Evolutionary conservation across 2,797 vertebrate species (phyloP).

Genomic region (Dendrocincla tyrannina): DNA sequence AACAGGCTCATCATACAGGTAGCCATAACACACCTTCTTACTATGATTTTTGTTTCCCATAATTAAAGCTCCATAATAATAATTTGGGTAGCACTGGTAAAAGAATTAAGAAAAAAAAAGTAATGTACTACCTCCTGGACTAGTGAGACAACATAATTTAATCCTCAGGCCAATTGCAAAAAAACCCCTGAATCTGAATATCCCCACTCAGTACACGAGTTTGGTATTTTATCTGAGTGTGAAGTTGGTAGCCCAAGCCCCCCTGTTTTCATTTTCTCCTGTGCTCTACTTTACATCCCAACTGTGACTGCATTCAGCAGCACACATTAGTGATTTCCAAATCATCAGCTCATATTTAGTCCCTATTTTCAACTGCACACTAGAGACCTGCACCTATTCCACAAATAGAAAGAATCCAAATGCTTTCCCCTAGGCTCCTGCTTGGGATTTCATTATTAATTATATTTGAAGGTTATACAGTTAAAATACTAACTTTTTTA

Average conservation of each 20-base stretch:
- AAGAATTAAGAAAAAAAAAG: neutral
- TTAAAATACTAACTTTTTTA: slow-evolving; percentile 75
- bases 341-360: slow-evolving; percentile 58
- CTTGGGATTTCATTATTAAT: slow-evolving; percentile 75
- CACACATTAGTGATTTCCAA: slow-evolving; percentile 40
- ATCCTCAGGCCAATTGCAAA: neutral
- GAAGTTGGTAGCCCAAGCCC: neutral
- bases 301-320: neutral
- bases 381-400: slow-evolving; percentile 66
- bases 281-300: slow-evolving; percentile 56
- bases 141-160: neutral
- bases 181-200: neutral
- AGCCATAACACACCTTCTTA: neutral
- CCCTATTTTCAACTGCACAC: slow-evolving; percentile 57
- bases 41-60: neutral
- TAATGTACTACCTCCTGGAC: neutral
- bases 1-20: neutral
- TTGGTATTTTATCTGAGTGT: neutral
- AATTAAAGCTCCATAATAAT: neutral
- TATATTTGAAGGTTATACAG: slow-evolving; percentile 74
- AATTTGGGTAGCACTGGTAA: neutral
- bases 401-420: slow-evolving; percentile 68
- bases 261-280: slow-evolving; percentile 26
- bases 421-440: slow-evolving; percentile 50
- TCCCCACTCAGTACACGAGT: neutral